phyloP scores from a whole-genome alignment of 2,888 invertebrate genomes.

The Alitta virens region DNA sequence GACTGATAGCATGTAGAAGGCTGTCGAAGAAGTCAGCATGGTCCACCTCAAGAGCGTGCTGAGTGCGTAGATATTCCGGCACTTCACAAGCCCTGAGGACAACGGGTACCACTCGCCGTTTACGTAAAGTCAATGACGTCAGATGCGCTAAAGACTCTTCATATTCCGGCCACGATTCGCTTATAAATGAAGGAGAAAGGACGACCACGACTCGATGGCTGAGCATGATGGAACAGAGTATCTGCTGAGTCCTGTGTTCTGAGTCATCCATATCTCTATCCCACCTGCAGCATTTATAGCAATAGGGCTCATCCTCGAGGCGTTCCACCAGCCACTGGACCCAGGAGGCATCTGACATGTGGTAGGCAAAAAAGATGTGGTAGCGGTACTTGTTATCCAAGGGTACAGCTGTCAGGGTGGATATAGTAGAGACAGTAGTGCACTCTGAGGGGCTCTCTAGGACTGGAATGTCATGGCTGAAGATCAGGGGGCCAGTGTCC shows the following conservation, averaged over 20 bases:
- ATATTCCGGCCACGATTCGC: conserved; percentile 38
- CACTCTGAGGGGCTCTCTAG: conserved; percentile 23
- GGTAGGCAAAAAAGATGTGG: conserved; percentile 44
- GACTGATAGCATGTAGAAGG: conserved; percentile 35
- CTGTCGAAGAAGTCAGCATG: conserved; percentile 38
- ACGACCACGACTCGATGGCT: conserved; percentile 45
- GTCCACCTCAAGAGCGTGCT: conserved; percentile 36
- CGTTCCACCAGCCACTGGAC: conserved; percentile 34
- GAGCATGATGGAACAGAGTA: conserved; percentile 44
- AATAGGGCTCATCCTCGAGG: conserved; percentile 37
- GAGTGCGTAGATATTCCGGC: conserved; percentile 38
- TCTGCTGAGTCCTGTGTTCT: conserved; percentile 31
- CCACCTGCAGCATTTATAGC: conserved; percentile 37
- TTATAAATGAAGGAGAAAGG: conserved; percentile 37
- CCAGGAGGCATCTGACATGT: conserved; percentile 37
- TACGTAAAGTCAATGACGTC: conserved; percentile 38
- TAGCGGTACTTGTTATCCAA: conserved; percentile 40
- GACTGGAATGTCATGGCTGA: conserved; percentile 1
- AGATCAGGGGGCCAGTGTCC: conserved; percentile 4
- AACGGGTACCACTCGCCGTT: conserved; percentile 41
- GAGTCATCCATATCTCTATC: conserved; percentile 29
- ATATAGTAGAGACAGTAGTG: conserved; percentile 22
- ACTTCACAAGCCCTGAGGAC: conserved; percentile 40
- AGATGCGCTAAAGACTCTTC: conserved; percentile 41
- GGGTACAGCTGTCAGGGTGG: conserved; percentile 24